These are phyloP conservation scores for Pterocles gutturalis DNA, from an alignment of 2,113 vertebrate species.

Conservation along the genomic window DNA sequence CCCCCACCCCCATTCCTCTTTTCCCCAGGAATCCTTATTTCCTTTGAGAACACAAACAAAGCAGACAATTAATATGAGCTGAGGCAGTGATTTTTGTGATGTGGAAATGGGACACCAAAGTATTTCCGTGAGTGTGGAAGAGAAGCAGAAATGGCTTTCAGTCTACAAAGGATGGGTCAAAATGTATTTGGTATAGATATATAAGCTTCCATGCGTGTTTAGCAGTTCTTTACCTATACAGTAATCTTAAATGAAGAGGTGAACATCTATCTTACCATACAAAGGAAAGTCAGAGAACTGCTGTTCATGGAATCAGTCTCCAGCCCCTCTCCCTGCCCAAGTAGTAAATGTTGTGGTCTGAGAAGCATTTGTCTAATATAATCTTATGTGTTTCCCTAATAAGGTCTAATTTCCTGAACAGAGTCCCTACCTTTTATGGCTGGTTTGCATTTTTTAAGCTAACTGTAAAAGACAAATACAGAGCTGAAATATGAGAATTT, in stretches of 20 bases:
- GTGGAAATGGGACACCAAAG: background rate
- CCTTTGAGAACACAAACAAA: background rate
- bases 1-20: background rate
- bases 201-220: background rate
- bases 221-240: background rate
- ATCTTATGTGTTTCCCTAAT: background rate
- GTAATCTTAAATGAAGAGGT: background rate
- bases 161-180: background rate
- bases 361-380: background rate
- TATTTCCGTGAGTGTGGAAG: background rate
- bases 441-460: background rate
- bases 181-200: background rate
- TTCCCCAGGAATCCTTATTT: background rate
- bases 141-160: background rate
- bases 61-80: background rate
- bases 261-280: background rate
- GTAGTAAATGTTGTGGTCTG: background rate
- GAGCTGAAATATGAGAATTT: background rate
- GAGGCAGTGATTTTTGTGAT: background rate
- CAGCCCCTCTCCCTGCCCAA: background rate
- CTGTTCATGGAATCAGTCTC: background rate
- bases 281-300: background rate
- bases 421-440: background rate
- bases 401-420: background rate
- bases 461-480: background rate